These are phyloP conservation scores for Boloria selene DNA, from an alignment of 2,888 invertebrate genomes.

Conservation along the genomic window DNA sequence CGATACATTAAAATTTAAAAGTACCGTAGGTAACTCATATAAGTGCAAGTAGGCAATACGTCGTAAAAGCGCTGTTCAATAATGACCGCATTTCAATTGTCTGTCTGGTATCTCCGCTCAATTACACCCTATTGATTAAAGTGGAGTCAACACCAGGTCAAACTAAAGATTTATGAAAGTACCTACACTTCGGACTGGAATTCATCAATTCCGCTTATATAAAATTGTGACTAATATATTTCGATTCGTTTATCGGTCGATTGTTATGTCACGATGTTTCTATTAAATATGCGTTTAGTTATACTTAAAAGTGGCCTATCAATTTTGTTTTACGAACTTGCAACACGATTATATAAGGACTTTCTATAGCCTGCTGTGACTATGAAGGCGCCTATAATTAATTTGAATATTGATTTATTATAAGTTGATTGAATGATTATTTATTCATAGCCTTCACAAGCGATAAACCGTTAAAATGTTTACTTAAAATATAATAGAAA, in stretches of 20 bases:
- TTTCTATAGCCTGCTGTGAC: not conserved
- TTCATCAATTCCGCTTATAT: slow-evolving; percentile 46
- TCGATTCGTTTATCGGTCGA: slow-evolving; percentile 17
- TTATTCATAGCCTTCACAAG: too few species aligned
- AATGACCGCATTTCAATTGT: not conserved
- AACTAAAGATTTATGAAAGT: slow-evolving; percentile 42
- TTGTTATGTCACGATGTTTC: slow-evolving; percentile 16
- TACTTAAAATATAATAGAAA: too few species aligned
- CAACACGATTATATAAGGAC: slow-evolving; percentile 3
- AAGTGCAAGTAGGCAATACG: not conserved
- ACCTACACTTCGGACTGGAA: slow-evolving; percentile 3
- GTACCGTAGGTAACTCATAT: too few species aligned
- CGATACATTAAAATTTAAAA: too few species aligned
- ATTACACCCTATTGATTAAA: slow-evolving; percentile 68
- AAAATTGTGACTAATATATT: slow-evolving; percentile 33
- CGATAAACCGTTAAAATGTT: too few species aligned
- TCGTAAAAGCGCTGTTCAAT: not conserved
- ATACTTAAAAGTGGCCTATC: not conserved
- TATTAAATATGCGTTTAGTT: slow-evolving; percentile 15
- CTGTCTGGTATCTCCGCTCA: slow-evolving; percentile 44
- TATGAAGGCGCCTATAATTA: too few species aligned
- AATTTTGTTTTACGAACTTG: not conserved
- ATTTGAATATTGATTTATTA: slow-evolving; percentile 3
- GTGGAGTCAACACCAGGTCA: slow-evolving; percentile 49
- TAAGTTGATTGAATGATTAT: not conserved